phyloP scores from a whole-genome alignment of 2,797 vertebrate species.

The Chlorospingus semifuscus region DNA sequence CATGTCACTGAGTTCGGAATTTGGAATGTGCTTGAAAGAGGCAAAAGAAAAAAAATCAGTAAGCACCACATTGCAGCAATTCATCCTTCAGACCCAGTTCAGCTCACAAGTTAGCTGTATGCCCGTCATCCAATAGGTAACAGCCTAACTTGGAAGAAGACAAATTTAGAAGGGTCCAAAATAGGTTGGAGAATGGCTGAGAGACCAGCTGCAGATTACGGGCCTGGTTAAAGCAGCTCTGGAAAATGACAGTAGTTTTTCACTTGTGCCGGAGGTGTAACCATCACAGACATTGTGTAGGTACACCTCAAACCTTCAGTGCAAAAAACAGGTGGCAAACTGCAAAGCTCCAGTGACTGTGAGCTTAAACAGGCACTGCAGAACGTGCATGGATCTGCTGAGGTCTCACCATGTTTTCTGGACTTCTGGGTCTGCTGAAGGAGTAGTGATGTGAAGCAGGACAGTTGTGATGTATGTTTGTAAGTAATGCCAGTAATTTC shows the following conservation, averaged over 20 bases:
- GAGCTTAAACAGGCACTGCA: not conserved
- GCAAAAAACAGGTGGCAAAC: not conserved
- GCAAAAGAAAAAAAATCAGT: not conserved
- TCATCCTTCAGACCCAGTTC: not conserved
- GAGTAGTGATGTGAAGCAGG: not conserved
- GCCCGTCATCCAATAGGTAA: not conserved
- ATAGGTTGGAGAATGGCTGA: not conserved
- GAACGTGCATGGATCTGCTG: not conserved
- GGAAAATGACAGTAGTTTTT: not conserved
- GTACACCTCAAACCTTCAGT: not conserved
- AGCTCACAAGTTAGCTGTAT: not conserved
- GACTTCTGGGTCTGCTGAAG: not conserved
- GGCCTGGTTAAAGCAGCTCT: not conserved
- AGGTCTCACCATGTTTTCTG: not conserved
- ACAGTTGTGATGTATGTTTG: not conserved
- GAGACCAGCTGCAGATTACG: not conserved
- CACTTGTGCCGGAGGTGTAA: not conserved
- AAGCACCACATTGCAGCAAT: not conserved
- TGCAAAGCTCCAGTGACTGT: not conserved
- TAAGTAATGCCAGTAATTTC: not conserved
- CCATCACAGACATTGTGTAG: rapidly evolving
- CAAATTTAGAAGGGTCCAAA: not conserved
- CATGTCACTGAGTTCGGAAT: not conserved
- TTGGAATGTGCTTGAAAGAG: not conserved
- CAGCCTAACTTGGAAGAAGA: not conserved